Base-by-base conservation (phyloP, 2,797 vertebrate genomes). In the Hydrolagus colliei region DNA sequence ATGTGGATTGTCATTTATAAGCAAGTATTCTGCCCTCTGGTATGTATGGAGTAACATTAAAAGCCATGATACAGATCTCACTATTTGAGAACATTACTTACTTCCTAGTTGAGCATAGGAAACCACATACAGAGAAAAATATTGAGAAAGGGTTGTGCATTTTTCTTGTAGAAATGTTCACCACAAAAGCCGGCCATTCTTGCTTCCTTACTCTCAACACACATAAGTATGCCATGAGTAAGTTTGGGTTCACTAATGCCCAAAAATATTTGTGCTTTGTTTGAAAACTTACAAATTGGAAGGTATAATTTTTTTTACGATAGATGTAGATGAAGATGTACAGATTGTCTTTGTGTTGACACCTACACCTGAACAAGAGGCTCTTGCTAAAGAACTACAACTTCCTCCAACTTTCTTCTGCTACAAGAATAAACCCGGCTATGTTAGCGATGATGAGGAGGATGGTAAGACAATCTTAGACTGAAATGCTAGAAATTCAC, bases 371-470 rank as follows among this genome's bases (percentile, higher is more conserved):
- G 95, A 96, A 82, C 98, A 99, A 88, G 95, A 90, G 82, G 94
- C 92, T 86, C 92, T 99, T 1, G 96, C 98, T 87, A 92, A 89
- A 71, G 88, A 91, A 72, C 96, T 99, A 16, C 91, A 92, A 89
- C 94, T 99, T 72, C 98, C 98, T 13, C 91, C 92, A 84, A 97
- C 96, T 0, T 99, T 99, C 91, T 99, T 99, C 93, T 97, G 97
- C 89, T 99, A 98, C 91, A 95, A 98, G 91, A 98, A 96, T 76
- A 94, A 94, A 73, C 95, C 95, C 16, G 96, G 94, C 89, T 99
- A 99, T 59, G 82, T 90, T 89, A 98, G 96, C 9, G 96, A 97
- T 0, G 94, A 96, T 65, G 91, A 94, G n/a, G 91, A 94, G 27
- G 97, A 99, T 77, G 97, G 97, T 99, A 92, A 96, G 93, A 87